A percentile compares a stretch with the other conserved stretches of the same genome.
These are phyloP conservation scores for Eudasyphora cyanicolor DNA, from an alignment of 2,888 invertebrate genomes.

Conservation along the genomic window DNA sequence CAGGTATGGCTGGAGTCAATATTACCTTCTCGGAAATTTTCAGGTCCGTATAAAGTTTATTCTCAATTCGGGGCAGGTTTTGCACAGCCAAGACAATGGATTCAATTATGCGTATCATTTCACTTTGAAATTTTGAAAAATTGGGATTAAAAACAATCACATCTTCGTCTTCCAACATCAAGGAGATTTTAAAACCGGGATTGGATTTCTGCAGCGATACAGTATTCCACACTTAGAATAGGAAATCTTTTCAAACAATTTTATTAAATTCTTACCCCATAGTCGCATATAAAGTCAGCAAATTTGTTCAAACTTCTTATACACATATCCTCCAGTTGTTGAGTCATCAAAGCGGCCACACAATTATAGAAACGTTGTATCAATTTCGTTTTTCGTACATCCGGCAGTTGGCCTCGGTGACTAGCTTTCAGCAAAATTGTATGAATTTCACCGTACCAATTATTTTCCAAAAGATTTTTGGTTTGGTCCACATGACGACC, in stretches of 20 bases:
- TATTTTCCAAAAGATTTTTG: conserved; percentile 84
- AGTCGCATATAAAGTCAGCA: conserved; percentile 88
- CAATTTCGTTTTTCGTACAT: conserved; percentile 83
- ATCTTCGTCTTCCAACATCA: conserved; percentile 80
- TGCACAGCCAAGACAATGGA: conserved; percentile 87
- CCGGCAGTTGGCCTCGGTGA: conserved; percentile 86
- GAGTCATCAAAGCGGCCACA: conserved; percentile 92
- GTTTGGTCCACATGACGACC: conserved; percentile 85
- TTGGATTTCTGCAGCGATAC: conserved; percentile 82
- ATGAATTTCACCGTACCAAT: conserved; percentile 80
- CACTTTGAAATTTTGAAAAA: conserved; percentile 87
- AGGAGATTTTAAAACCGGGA: conserved; percentile 83
- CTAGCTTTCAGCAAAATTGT: conserved; percentile 82
- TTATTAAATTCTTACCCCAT: conserved; percentile 83
- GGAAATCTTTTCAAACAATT: not conserved
- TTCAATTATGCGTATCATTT: conserved; percentile 86
- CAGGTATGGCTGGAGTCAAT: conserved; percentile 85
- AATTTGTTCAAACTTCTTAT: conserved; percentile 89
- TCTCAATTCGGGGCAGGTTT: conserved; percentile 89
- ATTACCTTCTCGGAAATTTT: conserved; percentile 70
- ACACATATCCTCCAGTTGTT: conserved; percentile 90
- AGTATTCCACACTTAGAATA: not conserved
- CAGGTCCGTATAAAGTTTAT: conserved; percentile 81
- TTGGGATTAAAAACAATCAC: conserved; percentile 87
- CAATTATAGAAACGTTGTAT: conserved; percentile 91